phyloP scores from a whole-genome alignment of 2,888 invertebrate genomes.

The Cylindroiulus punctatus region DNA sequence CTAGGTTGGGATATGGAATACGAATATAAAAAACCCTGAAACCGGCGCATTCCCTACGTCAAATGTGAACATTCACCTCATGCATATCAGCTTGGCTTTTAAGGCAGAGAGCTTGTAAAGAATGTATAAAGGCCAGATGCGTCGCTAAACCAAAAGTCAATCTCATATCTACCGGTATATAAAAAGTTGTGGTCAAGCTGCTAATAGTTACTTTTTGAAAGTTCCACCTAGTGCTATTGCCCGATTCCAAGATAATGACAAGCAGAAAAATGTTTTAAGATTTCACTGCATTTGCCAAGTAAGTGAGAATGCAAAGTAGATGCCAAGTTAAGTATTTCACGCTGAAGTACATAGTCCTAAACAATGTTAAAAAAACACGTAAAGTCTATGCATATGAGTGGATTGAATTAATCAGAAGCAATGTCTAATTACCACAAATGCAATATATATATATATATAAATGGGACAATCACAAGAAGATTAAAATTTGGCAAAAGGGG shows the following conservation, averaged over 20 bases:
- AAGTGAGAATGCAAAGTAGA: constrained; percentile 10
- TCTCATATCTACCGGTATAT: neutral
- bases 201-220: neutral
- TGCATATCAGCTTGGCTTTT: neutral
- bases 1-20: no score
- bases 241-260: neutral
- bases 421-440: constrained; percentile 15
- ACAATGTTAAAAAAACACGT: neutral
- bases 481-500: constrained; percentile 28
- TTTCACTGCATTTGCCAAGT: neutral
- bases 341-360: neutral
- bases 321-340: neutral
- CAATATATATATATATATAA: neutral
- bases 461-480: constrained; percentile 11
- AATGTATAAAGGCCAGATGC: neutral
- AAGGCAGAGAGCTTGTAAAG: neutral
- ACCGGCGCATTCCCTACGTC: neutral
- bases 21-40: no score
- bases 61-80: neutral
- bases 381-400: neutral
- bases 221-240: neutral
- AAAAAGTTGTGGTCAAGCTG: neutral
- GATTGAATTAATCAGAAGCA: neutral
- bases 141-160: neutral
- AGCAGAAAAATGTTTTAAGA: neutral